phyloP scores from a whole-genome alignment of 2,888 invertebrate species.

The Drosophila nigricruria region DNA sequence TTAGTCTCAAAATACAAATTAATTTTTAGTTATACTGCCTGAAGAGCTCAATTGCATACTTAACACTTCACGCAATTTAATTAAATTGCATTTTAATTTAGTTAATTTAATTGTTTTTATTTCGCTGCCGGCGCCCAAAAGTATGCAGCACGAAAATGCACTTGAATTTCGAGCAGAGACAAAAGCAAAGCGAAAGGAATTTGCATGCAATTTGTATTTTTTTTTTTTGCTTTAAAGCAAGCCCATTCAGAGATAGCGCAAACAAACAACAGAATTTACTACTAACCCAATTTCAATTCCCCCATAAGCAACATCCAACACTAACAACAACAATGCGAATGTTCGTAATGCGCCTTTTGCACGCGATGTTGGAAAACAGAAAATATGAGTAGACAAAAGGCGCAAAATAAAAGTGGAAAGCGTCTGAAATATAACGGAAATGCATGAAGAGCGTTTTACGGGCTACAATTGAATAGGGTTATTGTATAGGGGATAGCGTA shows the following conservation, averaged over 20 bases:
- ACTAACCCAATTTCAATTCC: constrained; percentile 69
- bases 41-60: neutral
- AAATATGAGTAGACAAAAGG: constrained; percentile 61
- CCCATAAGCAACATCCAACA: constrained; percentile 42
- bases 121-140: constrained; percentile 29
- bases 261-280: constrained; percentile 64
- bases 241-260: constrained; percentile 37
- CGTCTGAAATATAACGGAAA: constrained; percentile 70
- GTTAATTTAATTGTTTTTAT: constrained; percentile 26
- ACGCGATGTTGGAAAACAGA: constrained; percentile 55
- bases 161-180: constrained; percentile 12
- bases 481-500: neutral
- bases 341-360: constrained; percentile 39
- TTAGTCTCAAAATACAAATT: neutral
- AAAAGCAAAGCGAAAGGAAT: constrained; percentile 7
- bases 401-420: constrained; percentile 63
- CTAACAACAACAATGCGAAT: constrained; percentile 23
- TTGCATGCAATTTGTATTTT: constrained; percentile 27
- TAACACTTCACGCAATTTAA: constrained; percentile 3
- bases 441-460: constrained; percentile 48
- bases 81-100: constrained; percentile 18
- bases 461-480: constrained; percentile 23
- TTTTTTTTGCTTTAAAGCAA: constrained; percentile 10
- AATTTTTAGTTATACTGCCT: neutral
- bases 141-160: constrained; percentile 35